Base-by-base conservation (phyloP, 2,113 vertebrate genomes). In the Pristiophorus japonicus region DNA sequence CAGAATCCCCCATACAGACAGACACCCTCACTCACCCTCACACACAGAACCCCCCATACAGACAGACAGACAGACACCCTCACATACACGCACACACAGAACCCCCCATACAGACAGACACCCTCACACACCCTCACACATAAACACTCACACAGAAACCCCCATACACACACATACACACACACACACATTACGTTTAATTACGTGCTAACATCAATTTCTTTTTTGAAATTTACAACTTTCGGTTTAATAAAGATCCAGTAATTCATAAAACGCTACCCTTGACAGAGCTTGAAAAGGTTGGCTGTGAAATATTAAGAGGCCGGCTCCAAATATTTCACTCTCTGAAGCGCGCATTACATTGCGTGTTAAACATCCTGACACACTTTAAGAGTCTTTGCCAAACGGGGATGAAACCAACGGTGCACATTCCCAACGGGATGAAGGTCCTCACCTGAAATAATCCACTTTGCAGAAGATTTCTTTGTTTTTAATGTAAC, bases 401-500 rank as follows among this genome's bases (percentile, higher is more conserved):
- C 59, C 34, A 63, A 63, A 65, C 16, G 55, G 34, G 18, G 65
- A 38, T 0, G 8, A 10, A 92, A 63, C 38, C n/a, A 14, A n/a
- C 38, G n/a, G 14, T 55, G 8, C 3, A 34, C 3, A 90, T 92
- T 92, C 38, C 11, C 88, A 38, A 18, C 34, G 30, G 14, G n/a
- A 63, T 34, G 14, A 42, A 38, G 96, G 96, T 96, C 97, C 98
- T 96, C 98, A 99, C 99, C 98, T 99, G 98, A 98, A 98, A 96
- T 99, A 99, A 97, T 99, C 98, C 97, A 98, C 97, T 97, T 99
- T 99, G 97, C 99, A 99, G 97, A 98, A 99, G 96, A 99, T 98
- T 96, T 99, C 98, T 97, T 98, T 98, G 97, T 99, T 99, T 98
- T 99, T 98, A 63, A 99, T 98, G 97, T 99, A 99, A 98, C 99